Evolutionary conservation across 2,113 vertebrate genomes (phyloP).

Genomic region (Varanus komodoensis): DNA sequence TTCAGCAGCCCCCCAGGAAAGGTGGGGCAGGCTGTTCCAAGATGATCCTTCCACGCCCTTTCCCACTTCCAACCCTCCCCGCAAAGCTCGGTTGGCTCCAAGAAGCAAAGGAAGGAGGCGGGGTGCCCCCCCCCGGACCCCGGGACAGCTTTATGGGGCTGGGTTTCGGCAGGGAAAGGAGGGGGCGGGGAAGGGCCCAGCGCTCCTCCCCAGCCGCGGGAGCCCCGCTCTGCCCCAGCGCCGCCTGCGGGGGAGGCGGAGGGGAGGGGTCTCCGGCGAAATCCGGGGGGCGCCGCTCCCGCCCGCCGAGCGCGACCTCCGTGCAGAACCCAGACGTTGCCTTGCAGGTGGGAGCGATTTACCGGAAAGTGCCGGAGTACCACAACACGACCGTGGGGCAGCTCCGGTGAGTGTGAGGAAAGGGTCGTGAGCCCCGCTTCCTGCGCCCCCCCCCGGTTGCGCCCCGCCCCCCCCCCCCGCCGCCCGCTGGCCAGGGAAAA

Average conservation of each 20-base stretch:
- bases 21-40: neutral
- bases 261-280: too few species aligned
- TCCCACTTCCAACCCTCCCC: neutral
- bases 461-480: too few species aligned
- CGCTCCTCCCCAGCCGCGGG: too few species aligned
- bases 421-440: too few species aligned
- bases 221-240: too few species aligned
- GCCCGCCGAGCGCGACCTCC: too few species aligned
- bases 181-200: neutral
- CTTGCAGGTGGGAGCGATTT: conserved; percentile 58
- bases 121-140: neutral
- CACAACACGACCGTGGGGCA: conserved; percentile 27
- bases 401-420: conserved; percentile 13
- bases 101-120: neutral
- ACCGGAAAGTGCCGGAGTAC: neutral
- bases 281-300: too few species aligned
- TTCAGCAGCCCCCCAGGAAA: neutral
- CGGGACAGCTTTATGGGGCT: neutral
- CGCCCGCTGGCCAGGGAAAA: too few species aligned
- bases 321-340: neutral
- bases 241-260: too few species aligned
- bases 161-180: neutral
- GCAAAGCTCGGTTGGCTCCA: neutral
- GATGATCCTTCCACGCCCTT: neutral
- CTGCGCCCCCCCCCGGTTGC: too few species aligned